Evolutionary conservation across 2,113 vertebrate species (phyloP).

Genomic region (Oreotrochilus melanogaster): DNA sequence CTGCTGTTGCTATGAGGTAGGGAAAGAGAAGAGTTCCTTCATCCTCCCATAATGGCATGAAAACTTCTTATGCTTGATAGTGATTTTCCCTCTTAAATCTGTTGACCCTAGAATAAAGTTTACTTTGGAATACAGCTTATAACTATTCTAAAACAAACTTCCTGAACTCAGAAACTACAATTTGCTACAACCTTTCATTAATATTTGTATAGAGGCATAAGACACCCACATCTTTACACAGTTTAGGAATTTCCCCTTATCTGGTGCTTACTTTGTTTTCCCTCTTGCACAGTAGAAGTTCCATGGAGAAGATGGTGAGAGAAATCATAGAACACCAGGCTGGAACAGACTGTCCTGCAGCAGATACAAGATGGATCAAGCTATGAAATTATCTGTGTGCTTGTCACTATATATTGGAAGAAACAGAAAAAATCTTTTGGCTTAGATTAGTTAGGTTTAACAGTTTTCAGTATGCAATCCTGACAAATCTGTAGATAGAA

Average conservation of each 20-base stretch:
- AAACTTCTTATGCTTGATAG: background rate
- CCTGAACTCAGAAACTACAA: background rate
- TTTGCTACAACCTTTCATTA: background rate
- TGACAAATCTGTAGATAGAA: background rate
- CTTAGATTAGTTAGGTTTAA: background rate
- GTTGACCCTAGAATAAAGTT: background rate
- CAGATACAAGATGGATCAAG: background rate
- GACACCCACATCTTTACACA: background rate
- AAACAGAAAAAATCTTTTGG: background rate
- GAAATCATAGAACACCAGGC: background rate
- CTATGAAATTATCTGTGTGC: background rate
- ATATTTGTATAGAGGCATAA: background rate
- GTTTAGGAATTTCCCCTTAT: background rate
- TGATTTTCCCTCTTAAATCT: background rate
- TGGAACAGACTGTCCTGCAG: background rate
- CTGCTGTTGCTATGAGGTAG: accelerated
- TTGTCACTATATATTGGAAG: background rate
- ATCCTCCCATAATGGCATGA: background rate
- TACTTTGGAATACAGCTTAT: background rate
- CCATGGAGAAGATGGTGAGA: background rate
- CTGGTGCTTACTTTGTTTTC: background rate
- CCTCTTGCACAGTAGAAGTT: background rate
- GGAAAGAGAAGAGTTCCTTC: background rate
- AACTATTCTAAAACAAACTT: background rate
- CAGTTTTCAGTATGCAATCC: background rate